phyloP scores from a whole-genome alignment of 2,797 vertebrate genomes.

The Coluber constrictor region DNA sequence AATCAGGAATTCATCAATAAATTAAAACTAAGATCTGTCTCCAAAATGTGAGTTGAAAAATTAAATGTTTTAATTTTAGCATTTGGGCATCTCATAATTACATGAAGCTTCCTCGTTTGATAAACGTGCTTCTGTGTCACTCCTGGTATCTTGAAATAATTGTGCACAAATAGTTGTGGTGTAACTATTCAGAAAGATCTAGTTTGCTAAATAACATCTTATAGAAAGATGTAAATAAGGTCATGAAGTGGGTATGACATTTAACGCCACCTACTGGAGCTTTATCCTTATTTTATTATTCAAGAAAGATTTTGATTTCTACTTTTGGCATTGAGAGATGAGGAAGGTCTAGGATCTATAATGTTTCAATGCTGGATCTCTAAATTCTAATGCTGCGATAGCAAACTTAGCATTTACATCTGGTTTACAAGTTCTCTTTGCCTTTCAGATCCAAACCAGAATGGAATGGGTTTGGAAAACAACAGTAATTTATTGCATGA shows the following conservation, averaged over 20 bases:
- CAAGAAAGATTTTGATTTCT: conserved; percentile 10
- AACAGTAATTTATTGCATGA: background rate
- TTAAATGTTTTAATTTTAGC: background rate
- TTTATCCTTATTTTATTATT: conserved; percentile 23
- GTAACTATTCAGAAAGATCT: background rate
- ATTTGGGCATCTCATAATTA: background rate
- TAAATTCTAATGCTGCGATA: background rate
- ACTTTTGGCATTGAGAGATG: rapidly evolving
- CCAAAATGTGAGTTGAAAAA: background rate
- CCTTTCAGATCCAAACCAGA: background rate
- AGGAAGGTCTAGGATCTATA: background rate
- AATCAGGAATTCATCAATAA: background rate
- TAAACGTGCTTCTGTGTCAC: background rate
- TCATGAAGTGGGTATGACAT: background rate
- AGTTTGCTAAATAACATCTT: background rate
- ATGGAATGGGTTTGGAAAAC: background rate
- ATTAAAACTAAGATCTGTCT: background rate
- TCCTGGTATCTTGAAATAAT: background rate
- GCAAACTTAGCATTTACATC: background rate
- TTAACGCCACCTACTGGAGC: conserved; percentile 15
- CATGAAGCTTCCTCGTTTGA: background rate
- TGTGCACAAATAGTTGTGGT: too few relatives aligned
- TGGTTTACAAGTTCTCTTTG: background rate
- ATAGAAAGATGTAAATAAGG: background rate
- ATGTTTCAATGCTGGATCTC: background rate